Conservation (phyloP, 2,113 vertebrate species). For the Excalfactoria chinensis region DNA sequence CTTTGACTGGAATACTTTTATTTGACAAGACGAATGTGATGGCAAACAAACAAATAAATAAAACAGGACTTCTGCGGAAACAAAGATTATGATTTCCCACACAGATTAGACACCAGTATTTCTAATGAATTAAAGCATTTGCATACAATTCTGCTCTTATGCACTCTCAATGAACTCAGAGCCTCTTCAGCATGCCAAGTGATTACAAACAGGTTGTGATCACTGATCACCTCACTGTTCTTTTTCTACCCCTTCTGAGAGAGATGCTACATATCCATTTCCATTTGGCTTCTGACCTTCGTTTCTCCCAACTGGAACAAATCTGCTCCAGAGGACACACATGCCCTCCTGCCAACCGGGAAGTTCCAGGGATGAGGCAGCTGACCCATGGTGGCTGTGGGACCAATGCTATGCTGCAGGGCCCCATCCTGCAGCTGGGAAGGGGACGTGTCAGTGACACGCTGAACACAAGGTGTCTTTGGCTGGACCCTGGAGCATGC, state of each 20-base stretch:
- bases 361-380: background rate
- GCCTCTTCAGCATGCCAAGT: background rate
- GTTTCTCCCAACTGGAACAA: background rate
- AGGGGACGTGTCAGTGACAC: slow-evolving; percentile 10
- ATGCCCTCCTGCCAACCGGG: background rate
- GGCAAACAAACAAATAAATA: background rate
- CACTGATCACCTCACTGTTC: background rate
- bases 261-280: background rate
- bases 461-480: background rate
- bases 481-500: background rate
- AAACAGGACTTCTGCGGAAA: background rate
- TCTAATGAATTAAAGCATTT: slow-evolving; percentile 5
- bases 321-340: background rate
- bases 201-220: background rate
- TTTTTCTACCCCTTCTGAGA: background rate
- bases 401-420: background rate
- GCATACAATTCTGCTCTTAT: background rate
- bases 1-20: slow-evolving; percentile 10
- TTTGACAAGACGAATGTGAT: background rate
- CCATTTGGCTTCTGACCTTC: background rate
- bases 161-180: background rate
- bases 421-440: background rate
- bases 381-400: fast-evolving
- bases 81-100: background rate
- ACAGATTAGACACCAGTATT: background rate